Evolutionary conservation across 1,140 invertebrate genomes (phyloP), one percentile per base, ranked within the genome.

Genomic region (Triops longicaudatus): DNA sequence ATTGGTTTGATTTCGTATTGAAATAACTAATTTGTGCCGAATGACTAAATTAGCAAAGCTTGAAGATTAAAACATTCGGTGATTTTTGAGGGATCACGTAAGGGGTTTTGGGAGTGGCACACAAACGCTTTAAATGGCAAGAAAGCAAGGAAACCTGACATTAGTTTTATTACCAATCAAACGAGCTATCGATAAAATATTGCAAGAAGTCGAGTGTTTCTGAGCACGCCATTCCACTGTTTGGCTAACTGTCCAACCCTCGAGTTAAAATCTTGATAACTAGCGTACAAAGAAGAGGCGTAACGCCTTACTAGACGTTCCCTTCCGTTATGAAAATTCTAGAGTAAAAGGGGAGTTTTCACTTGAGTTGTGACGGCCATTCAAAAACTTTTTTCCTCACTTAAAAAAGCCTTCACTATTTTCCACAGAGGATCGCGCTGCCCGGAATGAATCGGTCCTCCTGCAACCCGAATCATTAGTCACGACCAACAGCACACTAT

Each of bases 391-490:
- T 73, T 73, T 22, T 11, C 74, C 11, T 0, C 74, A 42, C 74
- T 41, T 26, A 75, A 26, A 41, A 37, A 31, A 14, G 28, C 74
- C n/a, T 75, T 0, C 31, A 41, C 12, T 75, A 1, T 26, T n/a
- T 11, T 63, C 50, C 2, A 75, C 37, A 75, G 74, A 75, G 14
- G 26, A 41, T 26, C 27, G 37, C 10, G 26, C 17, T 9, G 74
- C 37, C 10, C 26, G 37, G 74, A 75, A 75, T 26, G 74, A 75
- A 75, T 31, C 74, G 37, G 44, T 28, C 17, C 37, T 75, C 22
- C 74, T 75, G 0, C 37, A 75, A 43, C 74, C 74, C 37, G 74
- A 75, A 42, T 75, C 74, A 43, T 44, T 75, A 31, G 74, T 75
- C 26, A 75, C 37, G 12, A 75, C 26, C 37, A 43, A 41, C 26